Percentiles rank a stretch among this genome's conserved stretches.
phyloP scores from a whole-genome alignment of 2,113 vertebrate genomes.

The Sylvietta virens region DNA sequence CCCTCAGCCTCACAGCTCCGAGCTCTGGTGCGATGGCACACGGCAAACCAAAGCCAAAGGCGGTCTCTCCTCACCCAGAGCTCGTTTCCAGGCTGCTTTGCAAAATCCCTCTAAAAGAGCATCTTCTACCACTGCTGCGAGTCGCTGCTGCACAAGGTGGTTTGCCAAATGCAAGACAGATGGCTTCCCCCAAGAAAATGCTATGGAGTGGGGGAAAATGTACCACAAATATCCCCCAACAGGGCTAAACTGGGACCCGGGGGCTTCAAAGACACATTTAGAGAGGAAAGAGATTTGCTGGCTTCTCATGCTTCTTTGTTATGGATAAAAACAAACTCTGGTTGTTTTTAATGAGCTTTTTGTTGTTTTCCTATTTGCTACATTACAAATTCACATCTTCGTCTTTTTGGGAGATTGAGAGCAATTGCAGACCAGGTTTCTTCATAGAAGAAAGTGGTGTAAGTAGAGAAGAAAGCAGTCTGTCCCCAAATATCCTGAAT shows the following conservation, averaged over 20 bases:
- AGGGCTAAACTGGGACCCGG: not conserved
- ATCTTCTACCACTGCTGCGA: not conserved
- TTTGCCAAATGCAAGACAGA: not conserved
- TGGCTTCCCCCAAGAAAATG: not conserved
- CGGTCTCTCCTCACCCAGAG: not conserved
- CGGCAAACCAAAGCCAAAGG: not conserved
- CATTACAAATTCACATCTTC: not conserved
- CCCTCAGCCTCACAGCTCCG: accelerated
- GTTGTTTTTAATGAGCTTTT: not conserved
- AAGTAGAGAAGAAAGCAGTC: not conserved
- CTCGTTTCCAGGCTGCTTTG: not conserved
- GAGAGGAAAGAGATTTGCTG: not conserved
- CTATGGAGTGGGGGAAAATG: not conserved
- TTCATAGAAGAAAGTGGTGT: not conserved
- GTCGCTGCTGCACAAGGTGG: not conserved
- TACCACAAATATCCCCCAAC: not conserved
- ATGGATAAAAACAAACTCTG: not conserved
- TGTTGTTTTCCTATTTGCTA: not conserved
- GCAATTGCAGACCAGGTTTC: not conserved
- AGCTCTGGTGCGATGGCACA: accelerated
- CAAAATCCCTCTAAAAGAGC: not conserved
- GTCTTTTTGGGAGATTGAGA: not conserved
- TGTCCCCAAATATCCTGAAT: not conserved
- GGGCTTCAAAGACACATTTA: not conserved
- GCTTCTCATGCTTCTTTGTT: not conserved